A percentile compares a stretch with the other conserved stretches of the same genome.
Evolutionary conservation across 2,113 vertebrate species (phyloP).

Genomic region (Malurus melanocephalus): DNA sequence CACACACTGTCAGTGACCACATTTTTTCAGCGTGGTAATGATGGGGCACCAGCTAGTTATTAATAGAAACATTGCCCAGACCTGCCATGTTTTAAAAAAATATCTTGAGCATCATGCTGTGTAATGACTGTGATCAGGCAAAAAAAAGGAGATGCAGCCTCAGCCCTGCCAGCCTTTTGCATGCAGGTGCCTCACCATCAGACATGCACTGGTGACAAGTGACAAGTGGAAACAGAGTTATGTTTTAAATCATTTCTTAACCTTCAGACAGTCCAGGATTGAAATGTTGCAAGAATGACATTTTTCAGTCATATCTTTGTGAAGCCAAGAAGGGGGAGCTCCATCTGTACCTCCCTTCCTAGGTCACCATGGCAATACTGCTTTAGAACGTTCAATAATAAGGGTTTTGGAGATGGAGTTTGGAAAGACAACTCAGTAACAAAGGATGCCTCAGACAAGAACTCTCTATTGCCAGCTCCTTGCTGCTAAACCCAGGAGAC

Average conservation of each 20-base stretch:
- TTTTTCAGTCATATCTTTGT: neutral
- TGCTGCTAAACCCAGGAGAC: neutral
- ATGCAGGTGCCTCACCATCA: neutral
- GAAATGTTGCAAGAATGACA: neutral
- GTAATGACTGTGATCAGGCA: neutral
- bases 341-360: fast-evolving
- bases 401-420: neutral
- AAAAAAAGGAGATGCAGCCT: neutral
- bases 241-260: neutral
- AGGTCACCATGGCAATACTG: neutral
- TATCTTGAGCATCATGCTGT: neutral
- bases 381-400: neutral
- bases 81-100: neutral
- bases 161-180: neutral
- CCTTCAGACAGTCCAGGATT: neutral
- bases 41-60: neutral
- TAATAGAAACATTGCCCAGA: neutral
- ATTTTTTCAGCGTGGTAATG: neutral
- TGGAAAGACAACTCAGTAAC: neutral
- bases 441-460: neutral
- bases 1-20: neutral
- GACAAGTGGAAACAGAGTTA: neutral
- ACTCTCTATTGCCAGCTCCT: neutral
- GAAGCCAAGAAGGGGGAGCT: neutral
- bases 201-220: neutral